These are phyloP conservation scores for Axea sp. DNA, from an alignment of 2,888 invertebrate species.

Conservation along the genomic window DNA sequence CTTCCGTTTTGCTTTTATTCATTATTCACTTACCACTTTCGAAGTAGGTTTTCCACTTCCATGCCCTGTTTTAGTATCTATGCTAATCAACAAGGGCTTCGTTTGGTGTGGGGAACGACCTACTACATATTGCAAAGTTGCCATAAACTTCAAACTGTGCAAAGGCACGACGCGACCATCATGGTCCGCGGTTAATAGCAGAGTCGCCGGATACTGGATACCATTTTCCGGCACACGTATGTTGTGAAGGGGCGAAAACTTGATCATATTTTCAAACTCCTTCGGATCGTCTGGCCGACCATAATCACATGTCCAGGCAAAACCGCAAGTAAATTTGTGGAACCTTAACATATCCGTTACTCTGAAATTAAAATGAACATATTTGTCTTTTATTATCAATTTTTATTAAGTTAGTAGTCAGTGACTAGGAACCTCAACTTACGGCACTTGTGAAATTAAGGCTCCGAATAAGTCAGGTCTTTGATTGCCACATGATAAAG, in stretches of 20 bases:
- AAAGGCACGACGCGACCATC: conserved; percentile 99
- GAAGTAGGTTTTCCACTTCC: conserved; percentile 97
- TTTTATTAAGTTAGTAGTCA: no score
- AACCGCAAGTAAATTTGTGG: conserved; percentile 98
- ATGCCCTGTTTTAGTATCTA: conserved; percentile 98
- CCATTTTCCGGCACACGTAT: conserved; percentile 84
- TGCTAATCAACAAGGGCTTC: conserved; percentile 92
- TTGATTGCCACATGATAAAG: conserved; percentile 96
- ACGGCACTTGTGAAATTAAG: conserved; percentile 93
- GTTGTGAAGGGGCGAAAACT: conserved; percentile 97
- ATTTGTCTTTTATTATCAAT: not conserved
- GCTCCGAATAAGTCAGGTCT: conserved; percentile 96
- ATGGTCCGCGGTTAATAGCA: conserved; percentile 98
- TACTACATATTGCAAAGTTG: conserved; percentile 90
- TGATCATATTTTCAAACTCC: conserved; percentile 91
- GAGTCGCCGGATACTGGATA: conserved; percentile 92
- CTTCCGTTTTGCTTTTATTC: not conserved
- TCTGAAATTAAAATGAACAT: conserved; percentile 82
- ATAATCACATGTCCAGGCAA: conserved; percentile 98
- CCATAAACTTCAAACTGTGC: conserved; percentile 97
- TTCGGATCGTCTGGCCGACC: conserved; percentile 93
- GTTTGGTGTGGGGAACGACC: conserved; percentile 84
- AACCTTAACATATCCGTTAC: conserved; percentile 98
- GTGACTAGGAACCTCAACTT: no score
- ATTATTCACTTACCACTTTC: conserved; percentile 88